Base-by-base conservation (phyloP, 2,888 invertebrate genomes). In the Mythimna loreyi region DNA sequence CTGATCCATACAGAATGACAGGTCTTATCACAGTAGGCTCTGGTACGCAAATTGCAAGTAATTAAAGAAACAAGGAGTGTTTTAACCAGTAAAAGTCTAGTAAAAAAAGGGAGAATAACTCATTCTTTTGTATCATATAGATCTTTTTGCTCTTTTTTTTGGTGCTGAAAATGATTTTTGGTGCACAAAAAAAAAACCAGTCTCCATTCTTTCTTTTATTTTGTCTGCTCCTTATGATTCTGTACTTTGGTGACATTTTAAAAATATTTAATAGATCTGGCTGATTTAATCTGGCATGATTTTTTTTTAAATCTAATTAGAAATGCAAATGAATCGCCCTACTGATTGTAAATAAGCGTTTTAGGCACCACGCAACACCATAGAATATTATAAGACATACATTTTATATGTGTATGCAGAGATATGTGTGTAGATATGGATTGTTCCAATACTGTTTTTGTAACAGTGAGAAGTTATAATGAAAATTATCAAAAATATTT, bases 391-490 rank as follows among this genome's bases (percentile, higher is more conserved):
- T 25, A 61, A 49, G 21, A 78, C 21, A 60, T 61, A 60, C 23
- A 49, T 75, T 3, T 40, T 25, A 47, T 28, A 73, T 56, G 55
- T 55, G 25, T 60, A 52, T 59, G 40, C 53, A 47, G 8, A 30
- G 40, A 64, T 72, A 64, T 60, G 72, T 43, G 36, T 61, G 23
- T 11, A 33, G 23, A 71, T 61, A 60, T 53, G 47, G 4, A 59
- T 23, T 40, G 28, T 53, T 19, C 61, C 23, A 72, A 72, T 76
- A 68, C 49, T 69, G 47, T 28, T 49, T 33, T 33, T 47, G 49
- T 25, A n/a, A 25, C 28, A 61, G 55, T 45, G 33, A 73, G 74
- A 71, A 80, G 69, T 69, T 52, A 59, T 53, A 23, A 78, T 63
- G 67, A 77, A 70, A 28, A 9, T 1, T 52, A 28, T 52, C 5